A percentile compares a stretch with the other conserved stretches of the same genome.
Conservation (phyloP, 2,888 invertebrate genomes). For the Tenthredo livida region DNA sequence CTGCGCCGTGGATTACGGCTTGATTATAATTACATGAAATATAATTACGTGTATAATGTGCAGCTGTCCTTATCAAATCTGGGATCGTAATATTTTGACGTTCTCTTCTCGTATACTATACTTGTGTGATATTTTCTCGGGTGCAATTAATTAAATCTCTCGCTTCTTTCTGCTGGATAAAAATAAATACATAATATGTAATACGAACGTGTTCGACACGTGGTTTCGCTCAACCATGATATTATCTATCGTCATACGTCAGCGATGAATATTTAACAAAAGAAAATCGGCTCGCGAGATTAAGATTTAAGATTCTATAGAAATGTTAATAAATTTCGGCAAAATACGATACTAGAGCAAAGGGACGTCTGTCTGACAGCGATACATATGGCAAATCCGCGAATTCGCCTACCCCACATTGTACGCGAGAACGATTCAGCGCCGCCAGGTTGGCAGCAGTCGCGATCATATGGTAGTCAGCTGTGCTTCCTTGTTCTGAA, state of each 20-base stretch:
- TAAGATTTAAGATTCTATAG: not conserved
- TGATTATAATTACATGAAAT: not conserved
- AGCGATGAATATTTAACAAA: not conserved
- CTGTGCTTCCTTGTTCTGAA: conserved; percentile 61
- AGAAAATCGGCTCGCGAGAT: not conserved
- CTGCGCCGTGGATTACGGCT: not conserved
- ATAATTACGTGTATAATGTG: not conserved
- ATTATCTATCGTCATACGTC: not conserved
- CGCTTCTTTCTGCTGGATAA: not conserved
- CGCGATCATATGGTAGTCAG: conserved; percentile 74
- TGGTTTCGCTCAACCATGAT: conserved; percentile 16
- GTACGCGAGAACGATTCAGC: not conserved
- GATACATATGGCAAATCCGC: not conserved
- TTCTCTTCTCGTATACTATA: not conserved
- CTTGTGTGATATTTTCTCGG: too few species aligned
- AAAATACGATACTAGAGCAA: not conserved
- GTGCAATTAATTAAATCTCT: not conserved
- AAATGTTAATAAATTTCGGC: not conserved
- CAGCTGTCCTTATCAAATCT: not conserved
- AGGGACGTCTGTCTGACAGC: not conserved
- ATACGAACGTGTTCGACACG: conserved; percentile 19
- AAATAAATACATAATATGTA: conserved; percentile 11
- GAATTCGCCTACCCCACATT: not conserved
- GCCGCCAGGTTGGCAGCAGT: conserved; percentile 62
- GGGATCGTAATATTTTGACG: not conserved